Evolutionary conservation across 2,888 invertebrate genomes (phyloP).

Genomic region (Macroteleia sp.): DNA sequence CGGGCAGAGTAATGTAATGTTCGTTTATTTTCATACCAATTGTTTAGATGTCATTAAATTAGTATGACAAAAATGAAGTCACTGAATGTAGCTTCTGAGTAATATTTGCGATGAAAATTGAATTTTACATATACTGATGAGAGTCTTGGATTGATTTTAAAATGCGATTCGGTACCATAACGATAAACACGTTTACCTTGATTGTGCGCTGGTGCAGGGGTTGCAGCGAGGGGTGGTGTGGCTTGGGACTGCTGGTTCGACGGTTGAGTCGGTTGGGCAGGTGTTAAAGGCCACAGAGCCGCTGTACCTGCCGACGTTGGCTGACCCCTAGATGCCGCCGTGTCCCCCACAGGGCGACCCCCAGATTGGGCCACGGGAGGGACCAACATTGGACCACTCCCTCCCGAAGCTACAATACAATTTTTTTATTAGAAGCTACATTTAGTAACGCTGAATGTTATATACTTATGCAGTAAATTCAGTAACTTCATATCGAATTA

Average conservation of each 20-base stretch:
- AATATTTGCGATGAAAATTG: too few species aligned
- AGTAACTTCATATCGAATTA: too few species aligned
- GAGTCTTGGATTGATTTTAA: too few species aligned
- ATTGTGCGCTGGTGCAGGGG: conserved; percentile 80
- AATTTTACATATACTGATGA: too few species aligned
- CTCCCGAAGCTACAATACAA: conserved; percentile 80
- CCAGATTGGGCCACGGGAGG: conserved; percentile 82
- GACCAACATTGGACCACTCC: conserved; percentile 83
- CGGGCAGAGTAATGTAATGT: too few species aligned
- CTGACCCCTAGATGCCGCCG: conserved; percentile 83
- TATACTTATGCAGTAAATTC: too few species aligned
- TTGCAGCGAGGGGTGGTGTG: conserved; percentile 79
- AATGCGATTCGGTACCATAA: not conserved
- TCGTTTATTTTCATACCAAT: too few species aligned
- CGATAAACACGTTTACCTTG: conserved; percentile 72
- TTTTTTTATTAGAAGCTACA: conserved; percentile 23
- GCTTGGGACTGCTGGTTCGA: conserved; percentile 78
- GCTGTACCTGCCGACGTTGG: conserved; percentile 77
- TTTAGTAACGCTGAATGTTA: too few species aligned
- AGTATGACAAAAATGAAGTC: too few species aligned
- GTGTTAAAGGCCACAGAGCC: conserved; percentile 84
- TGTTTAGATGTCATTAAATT: too few species aligned
- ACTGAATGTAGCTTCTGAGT: too few species aligned
- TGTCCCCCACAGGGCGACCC: conserved; percentile 79
- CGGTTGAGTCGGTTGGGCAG: conserved; percentile 82